Evolutionary conservation across 2,113 vertebrate genomes (phyloP), one percentile per base, ranked within the genome.

Genomic region (Hippocampus guttulatus): DNA sequence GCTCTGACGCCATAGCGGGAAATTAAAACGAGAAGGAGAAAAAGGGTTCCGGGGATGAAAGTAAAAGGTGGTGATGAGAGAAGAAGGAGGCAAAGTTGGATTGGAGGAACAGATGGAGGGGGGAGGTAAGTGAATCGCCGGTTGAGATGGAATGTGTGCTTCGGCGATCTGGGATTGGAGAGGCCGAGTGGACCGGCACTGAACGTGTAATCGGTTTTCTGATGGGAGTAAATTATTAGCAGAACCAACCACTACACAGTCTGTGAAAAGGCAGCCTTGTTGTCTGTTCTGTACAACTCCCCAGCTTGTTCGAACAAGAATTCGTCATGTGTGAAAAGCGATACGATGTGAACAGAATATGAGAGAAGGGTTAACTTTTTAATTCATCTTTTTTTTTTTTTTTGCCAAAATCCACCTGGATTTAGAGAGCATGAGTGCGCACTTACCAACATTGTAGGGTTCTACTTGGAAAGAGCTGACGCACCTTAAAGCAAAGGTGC

Each of bases 1-100:
- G 64, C 75, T 70, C 71, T 75, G 88, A 78, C 79, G 84, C 74
- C 81, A 81, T 70, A 68, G 74, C 65, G 75, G 85, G 83, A 87
- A 92, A 93, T 92, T 89, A 92, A 91, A 92, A 87, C 62, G 69
- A 63, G 69, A 15, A 69, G 49, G 10, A 8, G 45, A 20, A 47
- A 58, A 71, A 64, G 51, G 20, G 49, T 16, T 64, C 30, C 65
- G 65, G 47, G 2, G 55, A 60, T 38, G 68, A 57, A 45, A 64
- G 62, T 64, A 43, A 64, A 64, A 23, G 40, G 2, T 7, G 69
- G 67, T 69, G 81, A 61, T 69, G 51, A 67, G 67, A 49, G 61
- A 68, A 15, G 43, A 71, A 41, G 63, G 68, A 69, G 64, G 55
- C n/a, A 66, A 65, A 10, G 64, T 27, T 69, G 25, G 45, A 61